phyloP scores from a whole-genome alignment of 2,113 vertebrate species.

The Columbina picui region DNA sequence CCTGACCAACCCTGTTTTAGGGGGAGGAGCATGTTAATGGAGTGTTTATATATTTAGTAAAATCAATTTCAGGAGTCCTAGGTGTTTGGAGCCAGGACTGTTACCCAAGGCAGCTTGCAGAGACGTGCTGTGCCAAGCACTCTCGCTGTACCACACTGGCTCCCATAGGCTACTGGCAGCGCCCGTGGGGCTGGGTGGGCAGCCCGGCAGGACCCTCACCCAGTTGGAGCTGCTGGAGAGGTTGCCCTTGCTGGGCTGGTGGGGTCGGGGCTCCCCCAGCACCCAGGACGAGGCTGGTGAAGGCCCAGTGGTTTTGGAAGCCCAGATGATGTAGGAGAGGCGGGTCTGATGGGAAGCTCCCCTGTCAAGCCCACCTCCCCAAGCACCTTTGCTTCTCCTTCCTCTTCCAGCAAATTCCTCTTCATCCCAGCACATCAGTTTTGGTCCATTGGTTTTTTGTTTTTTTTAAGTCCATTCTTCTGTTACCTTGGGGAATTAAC shows the following conservation, averaged over 20 bases:
- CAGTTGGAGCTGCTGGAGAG: background rate
- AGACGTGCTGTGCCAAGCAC: accelerated
- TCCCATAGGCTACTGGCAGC: accelerated
- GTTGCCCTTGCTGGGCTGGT: background rate
- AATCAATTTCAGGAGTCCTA: background rate
- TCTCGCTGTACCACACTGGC: accelerated
- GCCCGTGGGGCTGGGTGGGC: background rate
- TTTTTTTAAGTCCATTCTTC: background rate
- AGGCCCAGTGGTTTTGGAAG: background rate
- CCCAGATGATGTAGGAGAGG: background rate
- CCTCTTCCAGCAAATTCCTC: background rate
- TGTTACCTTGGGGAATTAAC: background rate
- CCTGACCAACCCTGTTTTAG: background rate
- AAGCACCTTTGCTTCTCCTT: background rate
- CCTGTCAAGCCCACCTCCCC: background rate
- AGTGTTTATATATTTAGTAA: background rate
- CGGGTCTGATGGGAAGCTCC: background rate
- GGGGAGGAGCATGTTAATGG: accelerated
- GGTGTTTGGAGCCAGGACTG: background rate
- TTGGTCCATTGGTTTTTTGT: background rate
- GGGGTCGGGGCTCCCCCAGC: background rate
- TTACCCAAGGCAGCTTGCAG: background rate
- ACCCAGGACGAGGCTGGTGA: background rate
- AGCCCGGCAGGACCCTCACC: background rate
- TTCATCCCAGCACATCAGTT: background rate